A percentile compares a stretch with the other conserved stretches of the same genome.
Conservation (phyloP, 2,888 invertebrate genomes). For the Leucoma salicis region DNA sequence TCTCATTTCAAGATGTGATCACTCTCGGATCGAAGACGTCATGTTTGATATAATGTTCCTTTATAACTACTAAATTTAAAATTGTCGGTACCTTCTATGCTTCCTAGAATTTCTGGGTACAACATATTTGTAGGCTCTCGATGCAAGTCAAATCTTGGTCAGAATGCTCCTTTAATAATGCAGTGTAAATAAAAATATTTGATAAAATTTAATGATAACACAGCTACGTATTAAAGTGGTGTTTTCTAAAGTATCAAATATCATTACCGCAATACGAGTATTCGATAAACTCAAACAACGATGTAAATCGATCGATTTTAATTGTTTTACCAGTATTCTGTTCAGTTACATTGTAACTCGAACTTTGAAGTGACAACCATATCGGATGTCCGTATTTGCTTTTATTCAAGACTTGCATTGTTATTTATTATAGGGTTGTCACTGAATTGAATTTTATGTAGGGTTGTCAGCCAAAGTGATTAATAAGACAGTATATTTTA, state of each 20-base stretch:
- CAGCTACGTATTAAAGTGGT: not conserved
- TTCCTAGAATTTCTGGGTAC: no score
- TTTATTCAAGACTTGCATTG: not conserved
- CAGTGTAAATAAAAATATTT: no score
- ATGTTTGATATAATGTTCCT: no score
- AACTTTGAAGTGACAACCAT: not conserved
- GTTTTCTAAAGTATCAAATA: slow-evolving; percentile 13
- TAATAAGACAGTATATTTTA: no score
- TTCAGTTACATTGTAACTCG: not conserved
- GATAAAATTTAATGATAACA: no score
- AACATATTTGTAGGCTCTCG: no score
- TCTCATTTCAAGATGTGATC: no score
- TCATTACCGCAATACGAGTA: slow-evolving; percentile 12
- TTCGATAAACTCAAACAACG: not conserved
- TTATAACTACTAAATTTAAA: no score
- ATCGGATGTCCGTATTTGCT: not conserved
- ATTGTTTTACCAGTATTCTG: slow-evolving; percentile 2
- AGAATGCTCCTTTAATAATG: no score
- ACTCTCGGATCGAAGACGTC: no score
- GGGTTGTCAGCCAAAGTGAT: not conserved
- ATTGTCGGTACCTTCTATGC: no score
- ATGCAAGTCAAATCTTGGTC: no score
- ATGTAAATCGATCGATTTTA: slow-evolving; percentile 4
- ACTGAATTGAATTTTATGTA: not conserved
- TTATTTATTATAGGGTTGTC: not conserved